Conservation (phyloP, 2,888 invertebrate species). For the Melanargia galathea region DNA sequence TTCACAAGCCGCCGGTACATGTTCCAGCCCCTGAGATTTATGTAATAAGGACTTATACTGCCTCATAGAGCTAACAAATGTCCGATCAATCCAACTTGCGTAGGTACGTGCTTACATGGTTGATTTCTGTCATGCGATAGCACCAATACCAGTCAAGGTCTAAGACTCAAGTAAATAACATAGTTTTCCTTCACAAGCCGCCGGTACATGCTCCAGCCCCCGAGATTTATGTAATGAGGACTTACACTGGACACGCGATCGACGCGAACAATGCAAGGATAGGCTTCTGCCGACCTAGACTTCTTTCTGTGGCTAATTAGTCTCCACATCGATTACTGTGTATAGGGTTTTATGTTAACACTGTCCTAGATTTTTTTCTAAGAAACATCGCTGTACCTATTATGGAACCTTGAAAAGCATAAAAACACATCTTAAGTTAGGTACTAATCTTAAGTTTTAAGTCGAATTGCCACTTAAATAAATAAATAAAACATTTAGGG, state of each 20-base stretch:
- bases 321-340: slow-evolving; percentile 68
- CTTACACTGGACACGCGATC: slow-evolving; percentile 78
- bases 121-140: slow-evolving; percentile 21
- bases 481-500: too few species aligned
- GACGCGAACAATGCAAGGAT: slow-evolving; percentile 79
- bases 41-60: slow-evolving; percentile 78
- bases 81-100: neutral
- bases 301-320: slow-evolving; percentile 71
- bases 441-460: too few species aligned
- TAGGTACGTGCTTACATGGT: neutral
- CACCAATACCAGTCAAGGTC: slow-evolving; percentile 60
- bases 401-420: neutral
- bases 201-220: slow-evolving; percentile 61
- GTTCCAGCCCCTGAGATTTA: slow-evolving; percentile 71
- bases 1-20: slow-evolving; percentile 59
- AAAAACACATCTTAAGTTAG: too few species aligned
- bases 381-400: neutral
- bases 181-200: slow-evolving; percentile 58
- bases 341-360: slow-evolving; percentile 44
- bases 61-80: too few species aligned
- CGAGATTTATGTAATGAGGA: slow-evolving; percentile 79
- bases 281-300: slow-evolving; percentile 71
- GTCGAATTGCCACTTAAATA: too few species aligned
- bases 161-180: slow-evolving; percentile 49
- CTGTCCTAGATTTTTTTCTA: slow-evolving; percentile 4